Evolutionary conservation across 2,888 invertebrate genomes (phyloP), one percentile per base, ranked within the genome.

Genomic region (Lypha dubia): DNA sequence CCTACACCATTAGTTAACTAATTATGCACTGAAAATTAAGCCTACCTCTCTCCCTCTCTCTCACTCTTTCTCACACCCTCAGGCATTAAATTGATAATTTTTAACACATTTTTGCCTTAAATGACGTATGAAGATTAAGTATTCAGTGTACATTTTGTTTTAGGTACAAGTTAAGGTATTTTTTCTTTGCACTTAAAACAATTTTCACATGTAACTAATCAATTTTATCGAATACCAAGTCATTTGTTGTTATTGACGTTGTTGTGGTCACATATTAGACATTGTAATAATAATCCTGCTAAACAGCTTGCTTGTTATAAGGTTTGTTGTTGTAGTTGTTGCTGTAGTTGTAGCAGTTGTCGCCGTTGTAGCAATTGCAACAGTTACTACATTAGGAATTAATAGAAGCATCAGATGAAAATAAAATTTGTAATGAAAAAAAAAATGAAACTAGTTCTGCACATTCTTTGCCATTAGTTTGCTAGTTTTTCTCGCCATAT

Each of bases 221-320:
- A 81, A 74, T 81, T 77, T 84, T 84, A 84, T 84, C 84, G 80
- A 84, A 81, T 84, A 77, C 77, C 83, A 83, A 5, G 76, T 68
- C 76, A 77, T 38, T 77, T 77, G 46, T 60, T 68, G 58, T 51
- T 77, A 77, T 28, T 68, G 49, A 60, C 49, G 58, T 76, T 76
- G 35, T 67, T 44, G 56, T 35, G n/a, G n/a, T n/a, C n/a, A n/a
- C 65, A 58, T 58, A 67, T 67, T 17, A 63, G 56, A 56, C 32
- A 7, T 58, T 65, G 38, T 58, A 35, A 38, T 56, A 44, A 46
- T 46, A 65, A 79, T 73, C 79, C 79, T 79, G 79, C 71, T 65
- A 20, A 73, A 58, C 79, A 35, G 63, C 71, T 79, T 56, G 63
- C 38, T 56, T 56, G 62, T 63, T 44, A 17, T 46, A 46, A 67